These are phyloP conservation scores for Gambusia yucatana DNA, from an alignment of 2,797 vertebrate species.

Conservation along the genomic window DNA sequence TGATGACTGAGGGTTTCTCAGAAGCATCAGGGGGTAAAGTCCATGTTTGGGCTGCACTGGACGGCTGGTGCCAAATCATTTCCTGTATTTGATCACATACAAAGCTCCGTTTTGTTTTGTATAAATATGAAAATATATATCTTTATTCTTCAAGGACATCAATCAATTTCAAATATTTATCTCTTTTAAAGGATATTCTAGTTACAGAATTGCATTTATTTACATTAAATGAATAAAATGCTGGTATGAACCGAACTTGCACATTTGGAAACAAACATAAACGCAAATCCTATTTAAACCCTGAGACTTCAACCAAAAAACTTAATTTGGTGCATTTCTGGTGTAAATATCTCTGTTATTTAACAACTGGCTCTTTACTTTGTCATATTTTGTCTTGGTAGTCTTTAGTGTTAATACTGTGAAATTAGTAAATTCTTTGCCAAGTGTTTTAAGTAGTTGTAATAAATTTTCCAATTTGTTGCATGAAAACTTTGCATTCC, in stretches of 20 bases:
- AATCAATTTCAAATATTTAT: not conserved
- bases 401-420: too few species aligned
- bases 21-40: not conserved
- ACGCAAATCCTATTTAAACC: too few species aligned
- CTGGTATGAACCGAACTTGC: not conserved
- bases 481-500: too few species aligned
- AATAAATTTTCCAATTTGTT: too few species aligned
- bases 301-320: not conserved
- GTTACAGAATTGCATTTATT: not conserved
- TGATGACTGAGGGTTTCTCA: conserved; percentile 26
- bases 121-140: not conserved
- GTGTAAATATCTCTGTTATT: too few species aligned
- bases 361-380: too few species aligned
- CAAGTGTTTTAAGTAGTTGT: too few species aligned
- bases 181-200: not conserved
- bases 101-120: conserved; percentile 2
- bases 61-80: conserved; percentile 28
- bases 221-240: not conserved
- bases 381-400: too few species aligned
- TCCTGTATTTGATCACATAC: conserved; percentile 16
- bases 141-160: not conserved
- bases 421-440: too few species aligned
- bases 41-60: conserved; percentile 19
- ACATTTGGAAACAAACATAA: not conserved
- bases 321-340: too few species aligned